Percentiles rank a stretch among this genome's conserved stretches.
These are phyloP conservation scores for Syngnathus floridae DNA, from an alignment of 2,113 vertebrate genomes.

Conservation along the genomic window DNA sequence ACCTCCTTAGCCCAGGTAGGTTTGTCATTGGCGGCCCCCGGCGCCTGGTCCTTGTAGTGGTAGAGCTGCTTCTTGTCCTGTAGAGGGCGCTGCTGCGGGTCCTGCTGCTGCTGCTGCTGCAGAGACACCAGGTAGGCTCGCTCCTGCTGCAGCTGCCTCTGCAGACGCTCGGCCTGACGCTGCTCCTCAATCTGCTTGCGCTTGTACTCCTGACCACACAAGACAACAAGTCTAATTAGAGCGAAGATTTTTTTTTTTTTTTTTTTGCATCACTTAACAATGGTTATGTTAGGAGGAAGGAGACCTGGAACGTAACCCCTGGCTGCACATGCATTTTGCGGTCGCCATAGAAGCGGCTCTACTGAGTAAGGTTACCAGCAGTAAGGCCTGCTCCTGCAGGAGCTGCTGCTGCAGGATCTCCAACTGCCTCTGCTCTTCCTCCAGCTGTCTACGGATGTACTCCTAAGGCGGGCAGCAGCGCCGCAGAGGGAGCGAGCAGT, in stretches of 20 bases:
- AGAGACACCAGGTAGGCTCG: constrained; percentile 91
- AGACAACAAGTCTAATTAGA: neutral
- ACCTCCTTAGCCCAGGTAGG: constrained; percentile 98
- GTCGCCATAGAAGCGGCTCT: neutral
- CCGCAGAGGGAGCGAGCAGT: constrained; percentile 12
- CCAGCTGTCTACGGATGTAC: constrained; percentile 98
- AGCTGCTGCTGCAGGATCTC: constrained; percentile 99
- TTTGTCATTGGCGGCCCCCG: constrained; percentile 81
- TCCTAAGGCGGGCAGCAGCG: constrained; percentile 77
- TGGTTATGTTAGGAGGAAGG: too few relatives aligned
- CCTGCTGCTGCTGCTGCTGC: constrained; percentile 71
- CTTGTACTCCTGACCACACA: constrained; percentile 84
- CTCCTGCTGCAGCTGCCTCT: constrained; percentile 94
- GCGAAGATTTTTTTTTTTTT: too few relatives aligned
- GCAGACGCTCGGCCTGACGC: constrained; percentile 91
- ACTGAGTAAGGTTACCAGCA: constrained; percentile 80
- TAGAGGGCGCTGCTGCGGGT: constrained; percentile 73
- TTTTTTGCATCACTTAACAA: too few relatives aligned
- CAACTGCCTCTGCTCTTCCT: constrained; percentile 99
- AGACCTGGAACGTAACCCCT: too few relatives aligned
- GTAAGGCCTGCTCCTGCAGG: constrained; percentile 97
- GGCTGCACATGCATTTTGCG: neutral
- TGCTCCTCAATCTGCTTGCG: constrained; percentile 98
- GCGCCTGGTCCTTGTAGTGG: constrained; percentile 96
- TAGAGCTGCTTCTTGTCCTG: constrained; percentile 93